phyloP scores from a whole-genome alignment of 2,888 invertebrate species.

The Watsonalla binaria region DNA sequence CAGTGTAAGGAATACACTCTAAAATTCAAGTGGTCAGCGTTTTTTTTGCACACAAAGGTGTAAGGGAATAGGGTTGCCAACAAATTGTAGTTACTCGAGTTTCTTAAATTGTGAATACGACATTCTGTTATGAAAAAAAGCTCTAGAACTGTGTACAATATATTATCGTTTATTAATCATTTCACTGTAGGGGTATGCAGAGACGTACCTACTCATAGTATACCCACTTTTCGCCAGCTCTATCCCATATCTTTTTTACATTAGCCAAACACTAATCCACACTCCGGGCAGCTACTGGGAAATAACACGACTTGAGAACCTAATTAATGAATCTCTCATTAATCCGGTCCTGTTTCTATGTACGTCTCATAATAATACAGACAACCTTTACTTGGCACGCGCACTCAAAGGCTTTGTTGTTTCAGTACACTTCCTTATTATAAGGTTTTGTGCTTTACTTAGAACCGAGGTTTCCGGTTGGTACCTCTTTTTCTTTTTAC shows the following conservation, averaged over 20 bases:
- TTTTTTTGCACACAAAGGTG: constrained; percentile 45
- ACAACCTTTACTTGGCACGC: constrained; percentile 52
- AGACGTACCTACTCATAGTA: no score
- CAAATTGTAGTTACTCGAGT: neutral
- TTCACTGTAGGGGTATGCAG: no score
- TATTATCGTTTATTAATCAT: no score
- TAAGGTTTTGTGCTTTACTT: constrained; percentile 58
- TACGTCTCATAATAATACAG: neutral
- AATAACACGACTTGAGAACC: no score
- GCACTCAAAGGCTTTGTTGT: constrained; percentile 48
- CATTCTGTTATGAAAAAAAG: no score
- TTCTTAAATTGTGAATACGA: neutral
- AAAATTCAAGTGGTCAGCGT: constrained; percentile 58
- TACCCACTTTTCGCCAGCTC: no score
- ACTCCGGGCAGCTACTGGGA: no score
- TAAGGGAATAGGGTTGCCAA: constrained; percentile 6
- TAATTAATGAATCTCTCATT: no score
- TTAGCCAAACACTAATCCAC: no score
- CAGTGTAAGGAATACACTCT: constrained; percentile 41
- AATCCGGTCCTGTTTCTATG: no score
- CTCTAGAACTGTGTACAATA: no score
- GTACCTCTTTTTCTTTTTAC: constrained; percentile 23
- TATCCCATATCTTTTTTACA: no score
- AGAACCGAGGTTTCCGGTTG: constrained; percentile 66
- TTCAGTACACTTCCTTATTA: constrained; percentile 38